Percentiles rank a stretch among this genome's conserved stretches.
These are phyloP conservation scores for Sardina pilchardus DNA, from an alignment of 2,113 vertebrate genomes.

Conservation along the genomic window DNA sequence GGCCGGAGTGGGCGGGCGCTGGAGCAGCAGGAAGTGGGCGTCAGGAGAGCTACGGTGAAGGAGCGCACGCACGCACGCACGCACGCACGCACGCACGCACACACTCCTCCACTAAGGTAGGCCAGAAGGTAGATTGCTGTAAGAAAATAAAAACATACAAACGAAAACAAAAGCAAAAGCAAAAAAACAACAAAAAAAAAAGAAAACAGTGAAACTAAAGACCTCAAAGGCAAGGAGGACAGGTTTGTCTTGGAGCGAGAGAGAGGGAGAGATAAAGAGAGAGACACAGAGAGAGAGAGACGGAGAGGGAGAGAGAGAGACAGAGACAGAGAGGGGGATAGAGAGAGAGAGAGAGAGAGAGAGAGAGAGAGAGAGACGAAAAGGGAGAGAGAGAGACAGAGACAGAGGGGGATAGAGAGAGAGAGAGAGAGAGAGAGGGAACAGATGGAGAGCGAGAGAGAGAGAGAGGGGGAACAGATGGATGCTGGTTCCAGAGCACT, in stretches of 20 bases:
- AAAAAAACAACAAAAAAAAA: conserved; percentile 22
- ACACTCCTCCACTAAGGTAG: background rate
- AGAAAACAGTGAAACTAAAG: background rate
- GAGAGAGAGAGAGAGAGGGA: background rate
- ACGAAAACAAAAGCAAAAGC: background rate
- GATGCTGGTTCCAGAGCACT: conserved; percentile 26
- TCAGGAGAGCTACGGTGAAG: background rate
- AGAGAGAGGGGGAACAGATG: conserved; percentile 8
- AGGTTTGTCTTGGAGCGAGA: background rate
- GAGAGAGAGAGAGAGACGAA: background rate
- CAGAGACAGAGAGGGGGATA: background rate
- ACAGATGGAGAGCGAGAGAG: too few species aligned
- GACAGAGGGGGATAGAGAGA: background rate
- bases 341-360: background rate
- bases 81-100: too few species aligned
- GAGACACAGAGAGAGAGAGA: background rate
- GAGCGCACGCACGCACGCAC: too few species aligned
- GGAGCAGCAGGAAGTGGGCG: background rate
- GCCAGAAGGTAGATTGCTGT: background rate
- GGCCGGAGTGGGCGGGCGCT: too few species aligned
- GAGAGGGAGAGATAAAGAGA: conserved; percentile 3
- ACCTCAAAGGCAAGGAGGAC: background rate
- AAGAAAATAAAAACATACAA: background rate
- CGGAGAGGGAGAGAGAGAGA: background rate
- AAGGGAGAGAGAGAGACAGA: background rate